Base-by-base conservation (phyloP, 2,797 vertebrate species). In the Sebastes taczanowskii region DNA sequence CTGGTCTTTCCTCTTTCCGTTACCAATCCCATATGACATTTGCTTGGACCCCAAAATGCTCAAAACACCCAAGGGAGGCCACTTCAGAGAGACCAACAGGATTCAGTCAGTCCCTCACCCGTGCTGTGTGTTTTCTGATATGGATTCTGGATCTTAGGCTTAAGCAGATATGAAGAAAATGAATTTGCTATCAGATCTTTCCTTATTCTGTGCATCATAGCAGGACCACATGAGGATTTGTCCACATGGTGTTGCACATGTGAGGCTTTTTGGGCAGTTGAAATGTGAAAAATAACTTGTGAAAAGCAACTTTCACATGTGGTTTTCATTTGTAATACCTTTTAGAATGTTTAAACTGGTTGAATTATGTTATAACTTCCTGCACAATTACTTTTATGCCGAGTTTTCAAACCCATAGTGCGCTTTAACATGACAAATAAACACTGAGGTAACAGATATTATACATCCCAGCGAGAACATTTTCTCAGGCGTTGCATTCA, bases 51-150 rank as follows among this genome's bases (percentile, higher is more conserved):
- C 14, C 38, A 62, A 46, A 74, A 20, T 63, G 74, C 38, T 83
- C 30, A 66, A 76, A 82, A 81, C 59, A 68, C 13, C 70, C 68
- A 52, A 61, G 35, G 5, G 42, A 74, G 77, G 81, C 76, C 83
- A 73, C 83, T 74, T 80, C 58, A 80, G 20, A 22, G 4, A 64
- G 66, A 72, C 69, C 74, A 71, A 11, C 56, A 62, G 68, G 71
- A 52, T 35, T 67, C 34, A 72, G 55, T 23, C 59, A 5, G 49
- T 16, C 49, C 29, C 10, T 71, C 30, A 7, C 29, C 49, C 49
- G 62, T 10, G 2, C 67, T 71, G 35, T 62, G 46, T 80, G 6
- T 74, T 63, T 62, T 61, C 65, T 77, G 59, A 66, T 49, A 62
- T 35, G 52, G n/a, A 64, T 23, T 65, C 62, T 64, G 49, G 32